phyloP scores from a whole-genome alignment of 2,888 invertebrate genomes.

The Napeogenes sylphis region DNA sequence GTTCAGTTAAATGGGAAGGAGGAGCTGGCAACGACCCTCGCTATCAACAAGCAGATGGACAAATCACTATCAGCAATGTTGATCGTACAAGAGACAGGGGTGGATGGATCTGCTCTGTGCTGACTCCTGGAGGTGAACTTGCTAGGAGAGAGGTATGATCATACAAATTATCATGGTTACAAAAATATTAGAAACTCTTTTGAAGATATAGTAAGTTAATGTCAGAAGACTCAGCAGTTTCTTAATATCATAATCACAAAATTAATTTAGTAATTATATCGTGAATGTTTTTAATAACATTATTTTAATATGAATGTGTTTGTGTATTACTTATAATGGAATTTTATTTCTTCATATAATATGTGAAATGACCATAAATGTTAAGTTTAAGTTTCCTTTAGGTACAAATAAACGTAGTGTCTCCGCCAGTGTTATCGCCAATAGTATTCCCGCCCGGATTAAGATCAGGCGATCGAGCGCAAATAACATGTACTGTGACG shows the following conservation, averaged over 20 bases:
- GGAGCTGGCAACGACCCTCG: slow-evolving; percentile 71
- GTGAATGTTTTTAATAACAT: too few relatives aligned
- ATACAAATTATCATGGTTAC: background rate
- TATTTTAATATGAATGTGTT: too few relatives aligned
- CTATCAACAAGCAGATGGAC: slow-evolving; percentile 75
- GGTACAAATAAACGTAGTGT: slow-evolving; percentile 70
- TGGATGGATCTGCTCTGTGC: slow-evolving; percentile 87
- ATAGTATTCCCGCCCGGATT: slow-evolving; percentile 89
- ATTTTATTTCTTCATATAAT: background rate
- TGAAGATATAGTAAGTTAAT: background rate
- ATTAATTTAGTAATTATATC: too few relatives aligned
- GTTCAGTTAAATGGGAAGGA: slow-evolving; percentile 83
- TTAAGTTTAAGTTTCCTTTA: slow-evolving; percentile 28
- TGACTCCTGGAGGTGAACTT: slow-evolving; percentile 85
- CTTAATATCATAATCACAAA: too few relatives aligned
- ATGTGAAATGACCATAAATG: background rate
- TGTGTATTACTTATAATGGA: too few relatives aligned
- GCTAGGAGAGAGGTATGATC: slow-evolving; percentile 82
- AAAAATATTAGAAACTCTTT: background rate
- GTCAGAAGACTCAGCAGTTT: background rate
- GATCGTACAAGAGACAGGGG: slow-evolving; percentile 85
- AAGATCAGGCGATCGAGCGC: slow-evolving; percentile 86
- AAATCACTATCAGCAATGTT: slow-evolving; percentile 79
- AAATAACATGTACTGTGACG: slow-evolving; percentile 90
- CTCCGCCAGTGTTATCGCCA: slow-evolving; percentile 90